Conservation (phyloP, 2,888 invertebrate species). For the Helicoverpa assulta region DNA sequence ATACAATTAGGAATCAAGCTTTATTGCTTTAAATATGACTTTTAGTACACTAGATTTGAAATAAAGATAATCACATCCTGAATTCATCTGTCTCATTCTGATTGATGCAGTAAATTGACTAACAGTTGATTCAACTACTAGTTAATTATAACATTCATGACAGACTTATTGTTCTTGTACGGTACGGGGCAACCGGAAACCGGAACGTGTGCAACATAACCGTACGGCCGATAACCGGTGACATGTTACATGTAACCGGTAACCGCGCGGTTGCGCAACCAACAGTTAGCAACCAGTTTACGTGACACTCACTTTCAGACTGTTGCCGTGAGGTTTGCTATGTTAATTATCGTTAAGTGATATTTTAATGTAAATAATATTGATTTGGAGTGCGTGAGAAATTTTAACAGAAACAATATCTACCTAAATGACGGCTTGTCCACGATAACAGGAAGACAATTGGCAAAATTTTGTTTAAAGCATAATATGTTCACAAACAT, state of each 20-base stretch:
- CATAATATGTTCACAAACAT: too few relatives aligned
- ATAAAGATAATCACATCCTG: background rate
- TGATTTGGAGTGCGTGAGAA: background rate
- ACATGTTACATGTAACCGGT: slow-evolving; percentile 31
- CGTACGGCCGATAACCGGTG: slow-evolving; percentile 42
- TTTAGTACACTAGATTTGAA: too few relatives aligned
- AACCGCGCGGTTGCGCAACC: slow-evolving; percentile 45
- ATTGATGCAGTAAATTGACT: background rate
- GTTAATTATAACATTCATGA: slow-evolving; percentile 21
- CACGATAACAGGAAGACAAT: too few relatives aligned
- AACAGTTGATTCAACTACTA: slow-evolving; percentile 18
- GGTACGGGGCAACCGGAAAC: slow-evolving; percentile 30
- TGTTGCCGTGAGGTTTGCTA: background rate
- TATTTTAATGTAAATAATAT: background rate
- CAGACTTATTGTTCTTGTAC: slow-evolving; percentile 3
- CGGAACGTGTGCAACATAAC: slow-evolving; percentile 46
- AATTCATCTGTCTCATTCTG: background rate
- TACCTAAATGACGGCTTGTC: too few relatives aligned
- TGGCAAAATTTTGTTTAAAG: too few relatives aligned
- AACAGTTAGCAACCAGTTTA: slow-evolving; percentile 37
- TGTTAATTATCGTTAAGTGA: background rate
- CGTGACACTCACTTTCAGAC: slow-evolving; percentile 43
- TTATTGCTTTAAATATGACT: too few relatives aligned
- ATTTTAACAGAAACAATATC: too few relatives aligned
- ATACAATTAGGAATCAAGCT: too few relatives aligned